Evolutionary conservation across 2,113 vertebrate species (phyloP).

Genomic region (Alosa alosa): DNA sequence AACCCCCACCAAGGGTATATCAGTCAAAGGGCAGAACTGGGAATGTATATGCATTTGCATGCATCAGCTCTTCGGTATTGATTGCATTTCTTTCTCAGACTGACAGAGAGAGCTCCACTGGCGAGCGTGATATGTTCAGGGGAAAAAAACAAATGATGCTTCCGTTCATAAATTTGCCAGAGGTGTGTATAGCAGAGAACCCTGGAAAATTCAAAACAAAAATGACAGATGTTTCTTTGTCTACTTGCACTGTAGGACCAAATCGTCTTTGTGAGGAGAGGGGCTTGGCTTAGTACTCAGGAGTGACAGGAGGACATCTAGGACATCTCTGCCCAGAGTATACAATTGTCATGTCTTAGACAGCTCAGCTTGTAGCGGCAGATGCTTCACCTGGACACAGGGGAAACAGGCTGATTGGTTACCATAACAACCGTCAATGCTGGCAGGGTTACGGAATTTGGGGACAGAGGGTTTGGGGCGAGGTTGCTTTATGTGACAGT

Average conservation of each 20-base stretch:
- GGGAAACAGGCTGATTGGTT: conserved; percentile 52
- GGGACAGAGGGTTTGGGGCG: background rate
- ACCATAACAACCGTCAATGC: conserved; percentile 55
- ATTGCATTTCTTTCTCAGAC: background rate
- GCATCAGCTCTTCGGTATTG: background rate
- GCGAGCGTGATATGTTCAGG: background rate
- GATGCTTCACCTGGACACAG: conserved; percentile 40
- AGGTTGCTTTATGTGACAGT: background rate
- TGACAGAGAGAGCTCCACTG: background rate
- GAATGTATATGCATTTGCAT: background rate
- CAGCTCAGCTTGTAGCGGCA: conserved; percentile 38
- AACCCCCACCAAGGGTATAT: background rate
- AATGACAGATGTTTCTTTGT: background rate
- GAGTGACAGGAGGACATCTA: background rate
- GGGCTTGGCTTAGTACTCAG: background rate
- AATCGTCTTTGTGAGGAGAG: conserved; percentile 7
- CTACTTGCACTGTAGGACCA: background rate
- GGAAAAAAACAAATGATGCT: background rate
- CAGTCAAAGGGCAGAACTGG: background rate
- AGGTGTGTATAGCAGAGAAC: background rate
- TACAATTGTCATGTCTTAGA: conserved; percentile 46
- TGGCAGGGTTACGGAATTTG: conserved; percentile 34
- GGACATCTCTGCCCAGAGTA: background rate
- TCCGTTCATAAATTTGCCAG: background rate
- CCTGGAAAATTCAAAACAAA: background rate